These are phyloP conservation scores for Cryptocheilus praepositus DNA, from an alignment of 2,888 invertebrate species.

Conservation along the genomic window DNA sequence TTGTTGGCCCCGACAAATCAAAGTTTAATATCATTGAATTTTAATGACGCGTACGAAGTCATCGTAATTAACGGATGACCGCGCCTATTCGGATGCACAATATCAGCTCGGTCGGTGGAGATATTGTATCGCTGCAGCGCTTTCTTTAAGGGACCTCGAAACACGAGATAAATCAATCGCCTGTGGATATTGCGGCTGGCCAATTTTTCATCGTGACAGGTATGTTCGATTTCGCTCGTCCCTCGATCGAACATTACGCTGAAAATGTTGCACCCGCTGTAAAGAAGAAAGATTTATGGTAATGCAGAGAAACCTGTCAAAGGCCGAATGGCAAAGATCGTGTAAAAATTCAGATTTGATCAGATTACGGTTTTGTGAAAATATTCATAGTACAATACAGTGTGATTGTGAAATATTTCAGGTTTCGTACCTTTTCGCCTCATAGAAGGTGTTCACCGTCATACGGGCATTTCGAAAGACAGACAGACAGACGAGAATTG, in stretches of 20 bases:
- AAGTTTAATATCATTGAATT: too few species aligned
- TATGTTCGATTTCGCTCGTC: constrained; percentile 34
- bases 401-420: too few species aligned
- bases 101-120: constrained; percentile 25
- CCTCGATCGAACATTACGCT: constrained; percentile 30
- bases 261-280: constrained; percentile 28
- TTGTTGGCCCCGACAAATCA: too few species aligned
- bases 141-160: constrained; percentile 44
- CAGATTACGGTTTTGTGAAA: too few species aligned
- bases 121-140: constrained; percentile 43
- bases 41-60: too few species aligned
- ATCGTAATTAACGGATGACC: constrained; percentile 35
- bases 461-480: neutral
- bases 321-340: too few species aligned
- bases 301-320: constrained; percentile 1
- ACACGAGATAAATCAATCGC: constrained; percentile 47
- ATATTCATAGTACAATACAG: too few species aligned
- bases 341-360: too few species aligned
- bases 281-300: constrained; percentile 28
- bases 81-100: constrained; percentile 29
- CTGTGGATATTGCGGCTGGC: constrained; percentile 41
- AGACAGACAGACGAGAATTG: neutral
- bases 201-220: constrained; percentile 48
- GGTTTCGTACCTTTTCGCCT: neutral
- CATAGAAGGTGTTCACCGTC: neutral